A percentile compares a stretch with the other conserved stretches of the same genome.
phyloP scores from a whole-genome alignment of 2,113 vertebrate species.

The Rhabdomys dilectus region DNA sequence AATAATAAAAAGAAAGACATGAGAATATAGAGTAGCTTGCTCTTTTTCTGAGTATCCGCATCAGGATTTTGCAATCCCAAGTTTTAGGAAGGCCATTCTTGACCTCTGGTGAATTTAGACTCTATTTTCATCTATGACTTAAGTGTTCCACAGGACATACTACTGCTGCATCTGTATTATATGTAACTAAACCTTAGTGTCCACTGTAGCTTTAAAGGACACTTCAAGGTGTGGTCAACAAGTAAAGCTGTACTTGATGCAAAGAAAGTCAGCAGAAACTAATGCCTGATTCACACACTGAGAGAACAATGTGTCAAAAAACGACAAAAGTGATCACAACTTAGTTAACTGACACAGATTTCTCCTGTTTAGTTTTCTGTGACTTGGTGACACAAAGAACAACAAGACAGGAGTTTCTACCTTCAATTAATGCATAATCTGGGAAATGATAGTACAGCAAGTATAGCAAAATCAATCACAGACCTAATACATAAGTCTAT shows the following conservation, averaged over 20 bases:
- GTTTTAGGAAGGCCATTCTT: neutral
- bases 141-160: no score
- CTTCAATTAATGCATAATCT: neutral
- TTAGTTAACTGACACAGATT: neutral
- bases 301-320: neutral
- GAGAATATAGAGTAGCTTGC: neutral
- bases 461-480: neutral
- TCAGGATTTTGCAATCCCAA: neutral
- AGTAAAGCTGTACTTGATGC: neutral
- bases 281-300: neutral
- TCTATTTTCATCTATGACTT: neutral
- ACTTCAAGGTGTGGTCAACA: neutral
- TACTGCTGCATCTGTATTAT: neutral
- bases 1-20: no score
- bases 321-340: neutral
- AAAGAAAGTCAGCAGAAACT: neutral
- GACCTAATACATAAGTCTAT: neutral
- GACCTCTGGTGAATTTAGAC: neutral
- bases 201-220: neutral
- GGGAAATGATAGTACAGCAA: neutral
- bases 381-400: neutral
- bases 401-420: neutral
- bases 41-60: neutral
- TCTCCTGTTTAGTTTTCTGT: neutral
- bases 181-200: neutral